Percentiles rank a stretch among this genome's conserved stretches.
These are phyloP conservation scores for Gymnoscopelus braueri DNA, from an alignment of 2,797 vertebrate genomes.

Conservation along the genomic window DNA sequence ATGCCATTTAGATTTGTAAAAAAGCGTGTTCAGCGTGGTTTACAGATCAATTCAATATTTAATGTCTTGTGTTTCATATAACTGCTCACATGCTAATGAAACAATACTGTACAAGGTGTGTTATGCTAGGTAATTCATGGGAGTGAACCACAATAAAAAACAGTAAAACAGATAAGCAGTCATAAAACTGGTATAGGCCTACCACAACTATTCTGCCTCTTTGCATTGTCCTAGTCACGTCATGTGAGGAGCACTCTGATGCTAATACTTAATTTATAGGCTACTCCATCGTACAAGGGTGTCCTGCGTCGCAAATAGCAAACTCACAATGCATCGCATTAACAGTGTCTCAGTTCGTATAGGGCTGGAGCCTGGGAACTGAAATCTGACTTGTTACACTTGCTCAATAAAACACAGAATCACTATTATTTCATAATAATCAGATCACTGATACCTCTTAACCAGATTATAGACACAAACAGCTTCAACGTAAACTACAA, in stretches of 20 bases:
- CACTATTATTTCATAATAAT: neutral
- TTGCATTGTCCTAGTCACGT: too few relatives aligned
- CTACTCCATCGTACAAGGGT: too few relatives aligned
- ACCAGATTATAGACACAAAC: too few relatives aligned
- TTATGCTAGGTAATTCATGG: neutral
- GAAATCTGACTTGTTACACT: neutral
- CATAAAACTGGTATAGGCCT: neutral
- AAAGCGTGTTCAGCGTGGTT: neutral
- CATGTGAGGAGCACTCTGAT: neutral
- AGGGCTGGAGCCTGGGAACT: slow-evolving; percentile 7
- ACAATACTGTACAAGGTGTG: neutral
- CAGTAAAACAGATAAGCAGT: neutral
- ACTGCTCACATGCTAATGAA: neutral
- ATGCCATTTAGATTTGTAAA: too few relatives aligned
- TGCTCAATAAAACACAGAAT: slow-evolving; percentile 10
- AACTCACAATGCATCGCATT: too few relatives aligned
- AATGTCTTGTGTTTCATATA: neutral
- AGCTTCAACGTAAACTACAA: too few relatives aligned
- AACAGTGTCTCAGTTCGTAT: neutral
- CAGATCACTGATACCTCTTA: neutral
- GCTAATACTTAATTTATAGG: too few relatives aligned
- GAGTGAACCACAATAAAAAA: neutral
- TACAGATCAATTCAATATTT: neutral
- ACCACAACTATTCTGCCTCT: neutral
- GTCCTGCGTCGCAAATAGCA: too few relatives aligned